These are phyloP conservation scores for Crocuta crocuta DNA, from an alignment of 2,113 vertebrate genomes.

Conservation along the genomic window DNA sequence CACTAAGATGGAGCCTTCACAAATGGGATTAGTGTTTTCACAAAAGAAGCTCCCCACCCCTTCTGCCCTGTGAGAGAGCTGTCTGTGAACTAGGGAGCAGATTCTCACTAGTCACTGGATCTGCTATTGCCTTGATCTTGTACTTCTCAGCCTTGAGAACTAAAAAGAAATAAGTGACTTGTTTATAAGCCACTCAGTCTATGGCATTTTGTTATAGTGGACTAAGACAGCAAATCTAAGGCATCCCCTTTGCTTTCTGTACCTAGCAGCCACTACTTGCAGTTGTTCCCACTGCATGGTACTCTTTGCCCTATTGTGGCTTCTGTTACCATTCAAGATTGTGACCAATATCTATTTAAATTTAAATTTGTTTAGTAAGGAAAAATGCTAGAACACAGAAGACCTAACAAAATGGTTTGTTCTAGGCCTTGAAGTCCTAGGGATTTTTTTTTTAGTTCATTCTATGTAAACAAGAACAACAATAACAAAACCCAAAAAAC, in stretches of 20 bases:
- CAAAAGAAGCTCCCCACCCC: neutral
- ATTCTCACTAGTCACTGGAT: neutral
- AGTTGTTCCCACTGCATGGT: neutral
- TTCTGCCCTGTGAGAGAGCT: neutral
- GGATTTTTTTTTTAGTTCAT: neutral
- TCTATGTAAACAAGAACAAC: neutral
- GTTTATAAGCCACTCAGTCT: neutral
- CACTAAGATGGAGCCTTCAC: neutral
- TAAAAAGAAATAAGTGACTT: neutral
- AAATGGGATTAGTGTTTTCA: neutral
- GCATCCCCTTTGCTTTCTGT: neutral
- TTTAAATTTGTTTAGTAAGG: slow-evolving; percentile 16
- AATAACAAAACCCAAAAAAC: neutral
- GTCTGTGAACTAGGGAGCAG: neutral
- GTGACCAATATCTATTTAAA: neutral
- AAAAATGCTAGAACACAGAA: neutral
- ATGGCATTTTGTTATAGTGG: neutral
- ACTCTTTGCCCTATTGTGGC: neutral
- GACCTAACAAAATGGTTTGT: neutral
- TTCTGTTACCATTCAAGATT: slow-evolving; percentile 11
- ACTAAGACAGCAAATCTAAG: neutral
- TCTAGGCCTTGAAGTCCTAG: neutral
- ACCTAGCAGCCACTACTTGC: neutral
- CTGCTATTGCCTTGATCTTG: neutral
- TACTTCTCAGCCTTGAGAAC: neutral